Conservation (phyloP, 2,888 invertebrate species). For the Nowickia ferox region DNA sequence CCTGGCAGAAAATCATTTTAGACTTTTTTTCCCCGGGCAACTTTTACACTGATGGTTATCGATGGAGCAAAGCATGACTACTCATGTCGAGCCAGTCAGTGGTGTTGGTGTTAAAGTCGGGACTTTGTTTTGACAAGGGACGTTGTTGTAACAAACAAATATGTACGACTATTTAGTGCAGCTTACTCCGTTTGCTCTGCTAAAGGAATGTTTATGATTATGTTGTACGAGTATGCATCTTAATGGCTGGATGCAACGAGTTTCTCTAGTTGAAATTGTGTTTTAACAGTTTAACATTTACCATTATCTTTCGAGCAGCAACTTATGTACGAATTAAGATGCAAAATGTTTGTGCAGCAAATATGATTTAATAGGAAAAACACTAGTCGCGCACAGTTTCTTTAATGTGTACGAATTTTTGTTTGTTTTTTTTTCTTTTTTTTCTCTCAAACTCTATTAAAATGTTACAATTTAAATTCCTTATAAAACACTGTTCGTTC, state of each 20-base stretch:
- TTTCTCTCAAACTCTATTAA: conserved; percentile 22
- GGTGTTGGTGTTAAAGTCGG: conserved; percentile 71
- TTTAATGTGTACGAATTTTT: neutral
- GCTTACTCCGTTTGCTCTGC: conserved; percentile 23
- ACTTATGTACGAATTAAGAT: conserved; percentile 22
- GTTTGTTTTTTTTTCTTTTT: neutral
- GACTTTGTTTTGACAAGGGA: conserved; percentile 62
- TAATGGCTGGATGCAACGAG: conserved; percentile 16
- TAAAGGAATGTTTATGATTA: conserved; percentile 67
- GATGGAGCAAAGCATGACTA: conserved; percentile 71
- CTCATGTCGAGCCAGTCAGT: conserved; percentile 67
- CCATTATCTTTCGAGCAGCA: conserved; percentile 57
- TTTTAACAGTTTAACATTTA: conserved; percentile 66
- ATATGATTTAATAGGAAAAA: conserved; percentile 61
- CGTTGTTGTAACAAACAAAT: conserved; percentile 15
- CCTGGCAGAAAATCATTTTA: conserved; percentile 54
- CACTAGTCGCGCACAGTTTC: conserved; percentile 4
- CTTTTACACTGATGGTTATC: conserved; percentile 72
- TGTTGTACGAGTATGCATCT: conserved; percentile 59
- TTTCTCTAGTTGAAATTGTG: conserved; percentile 55
- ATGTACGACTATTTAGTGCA: conserved; percentile 20
- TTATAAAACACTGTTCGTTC: neutral
- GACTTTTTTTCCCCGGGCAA: conserved; percentile 34
- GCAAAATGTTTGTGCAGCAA: conserved; percentile 44
- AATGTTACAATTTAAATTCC: conserved; percentile 50